Conservation (phyloP, 2,113 vertebrate species). For the Athene noctua region DNA sequence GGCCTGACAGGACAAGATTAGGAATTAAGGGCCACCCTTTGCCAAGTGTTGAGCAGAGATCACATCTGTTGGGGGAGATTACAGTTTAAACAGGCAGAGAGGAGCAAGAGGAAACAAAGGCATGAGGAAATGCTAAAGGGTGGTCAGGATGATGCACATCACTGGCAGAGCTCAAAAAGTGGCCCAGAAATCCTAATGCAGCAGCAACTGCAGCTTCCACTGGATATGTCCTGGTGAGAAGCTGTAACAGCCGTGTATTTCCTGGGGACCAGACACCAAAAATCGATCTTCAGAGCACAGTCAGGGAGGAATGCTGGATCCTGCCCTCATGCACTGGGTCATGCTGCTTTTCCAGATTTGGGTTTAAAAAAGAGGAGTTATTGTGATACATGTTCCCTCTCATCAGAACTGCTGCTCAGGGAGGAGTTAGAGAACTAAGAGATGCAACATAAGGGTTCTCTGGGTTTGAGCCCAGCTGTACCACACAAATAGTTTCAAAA, state of each 20-base stretch:
- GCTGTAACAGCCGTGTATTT: background rate
- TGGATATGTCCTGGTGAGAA: background rate
- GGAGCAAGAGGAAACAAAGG: background rate
- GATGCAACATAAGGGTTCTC: background rate
- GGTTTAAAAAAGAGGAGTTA: background rate
- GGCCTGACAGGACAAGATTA: background rate
- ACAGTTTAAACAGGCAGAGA: background rate
- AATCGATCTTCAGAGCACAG: background rate
- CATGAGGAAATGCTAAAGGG: background rate
- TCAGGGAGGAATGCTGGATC: background rate
- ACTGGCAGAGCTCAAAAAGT: background rate
- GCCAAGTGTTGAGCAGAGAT: background rate
- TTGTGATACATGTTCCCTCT: background rate
- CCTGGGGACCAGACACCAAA: background rate
- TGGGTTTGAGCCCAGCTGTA: conserved; percentile 15
- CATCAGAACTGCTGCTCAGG: background rate
- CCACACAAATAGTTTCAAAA: background rate
- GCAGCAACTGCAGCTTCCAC: background rate
- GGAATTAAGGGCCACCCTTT: background rate
- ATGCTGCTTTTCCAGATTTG: background rate
- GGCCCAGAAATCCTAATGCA: background rate
- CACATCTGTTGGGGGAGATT: background rate
- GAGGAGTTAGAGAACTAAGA: background rate
- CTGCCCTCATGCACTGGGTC: background rate
- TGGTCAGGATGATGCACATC: background rate